Conservation (phyloP, 2,113 vertebrate genomes). For the human (Homo sapiens) region GRCh38 chr5:125876501-125877000, state of each 20-base stretch:
- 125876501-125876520: background rate
- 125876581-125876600: constrained; percentile 13
- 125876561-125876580: background rate
- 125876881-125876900: background rate
- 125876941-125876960: background rate
- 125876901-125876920: background rate
- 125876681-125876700: constrained; percentile 1
- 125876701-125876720: background rate
- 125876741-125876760: background rate
- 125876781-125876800: background rate
- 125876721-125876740: background rate
- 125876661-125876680: background rate
- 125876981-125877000: background rate
- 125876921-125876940: background rate
- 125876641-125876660: background rate
- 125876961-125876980: background rate
- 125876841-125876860: background rate
- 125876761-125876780: background rate
- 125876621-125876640: background rate
- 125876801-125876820: background rate
- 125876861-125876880: background rate
- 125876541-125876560: background rate
- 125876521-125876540: background rate
- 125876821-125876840: background rate
- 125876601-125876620: background rate